Evolutionary conservation across 2,888 invertebrate genomes (phyloP).

Genomic region (Alviniconcha strummeri): DNA sequence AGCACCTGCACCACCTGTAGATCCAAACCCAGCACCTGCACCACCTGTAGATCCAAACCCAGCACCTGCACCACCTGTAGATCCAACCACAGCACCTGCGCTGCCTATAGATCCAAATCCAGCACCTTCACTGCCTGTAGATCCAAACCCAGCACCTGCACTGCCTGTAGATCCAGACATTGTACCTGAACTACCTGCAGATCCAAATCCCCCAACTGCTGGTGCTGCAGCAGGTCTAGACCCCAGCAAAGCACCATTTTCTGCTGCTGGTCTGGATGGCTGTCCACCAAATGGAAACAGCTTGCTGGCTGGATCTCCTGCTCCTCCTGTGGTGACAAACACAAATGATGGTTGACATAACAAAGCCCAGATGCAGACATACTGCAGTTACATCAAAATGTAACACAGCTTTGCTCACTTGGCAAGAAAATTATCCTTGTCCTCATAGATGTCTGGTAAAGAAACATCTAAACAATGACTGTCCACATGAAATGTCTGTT

Average conservation of each 20-base stretch:
- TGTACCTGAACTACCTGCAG: not conserved
- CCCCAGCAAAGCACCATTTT: not conserved
- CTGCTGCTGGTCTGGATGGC: not conserved
- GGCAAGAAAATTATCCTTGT: too few species aligned
- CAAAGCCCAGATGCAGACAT: not conserved
- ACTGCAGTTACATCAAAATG: too few species aligned
- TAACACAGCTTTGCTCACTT: too few species aligned
- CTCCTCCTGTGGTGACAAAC: not conserved
- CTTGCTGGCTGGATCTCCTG: not conserved
- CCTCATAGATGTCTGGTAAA: too few species aligned
- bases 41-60: not conserved
- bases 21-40: not conserved
- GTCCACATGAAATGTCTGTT: too few species aligned
- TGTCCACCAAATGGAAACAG: slow-evolving; percentile 8
- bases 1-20: not conserved
- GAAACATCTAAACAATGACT: too few species aligned
- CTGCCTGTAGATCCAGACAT: not conserved
- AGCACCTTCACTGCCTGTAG: not conserved
- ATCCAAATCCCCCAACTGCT: not conserved
- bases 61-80: not conserved
- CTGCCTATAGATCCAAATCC: not conserved
- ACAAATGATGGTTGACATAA: not conserved
- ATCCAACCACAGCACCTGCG: not conserved
- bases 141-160: not conserved
- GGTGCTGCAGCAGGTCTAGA: not conserved